These are phyloP conservation scores for Phataginus tetradactyla DNA, from an alignment of 2,797 vertebrate species.

Conservation along the genomic window DNA sequence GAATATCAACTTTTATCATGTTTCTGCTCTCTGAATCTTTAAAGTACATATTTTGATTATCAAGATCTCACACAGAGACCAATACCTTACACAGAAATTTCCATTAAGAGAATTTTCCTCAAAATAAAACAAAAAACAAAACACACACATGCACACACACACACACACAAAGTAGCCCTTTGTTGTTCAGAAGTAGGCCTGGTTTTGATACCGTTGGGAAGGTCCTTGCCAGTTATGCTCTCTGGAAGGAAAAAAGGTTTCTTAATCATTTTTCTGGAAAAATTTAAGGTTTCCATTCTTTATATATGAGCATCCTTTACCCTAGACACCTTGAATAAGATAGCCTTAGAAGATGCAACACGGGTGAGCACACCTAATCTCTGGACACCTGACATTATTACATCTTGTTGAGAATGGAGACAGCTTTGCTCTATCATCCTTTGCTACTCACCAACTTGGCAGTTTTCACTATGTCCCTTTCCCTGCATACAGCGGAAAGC, in stretches of 20 bases:
- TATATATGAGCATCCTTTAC: background rate
- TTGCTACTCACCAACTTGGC: background rate
- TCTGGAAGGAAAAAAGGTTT: background rate
- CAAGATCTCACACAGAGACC: background rate
- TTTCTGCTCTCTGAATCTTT: background rate
- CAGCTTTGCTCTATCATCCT: background rate
- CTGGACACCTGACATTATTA: background rate
- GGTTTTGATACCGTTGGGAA: background rate
- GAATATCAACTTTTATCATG: background rate
- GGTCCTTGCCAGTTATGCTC: too few species aligned
- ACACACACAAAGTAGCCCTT: background rate
- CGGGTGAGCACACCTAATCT: background rate
- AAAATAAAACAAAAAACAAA: background rate
- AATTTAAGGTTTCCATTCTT: background rate
- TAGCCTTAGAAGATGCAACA: background rate
- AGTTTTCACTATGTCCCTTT: rapidly evolving
- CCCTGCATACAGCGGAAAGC: background rate
- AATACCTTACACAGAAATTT: background rate
- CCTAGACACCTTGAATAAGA: background rate
- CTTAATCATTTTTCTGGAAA: background rate
- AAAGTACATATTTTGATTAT: background rate
- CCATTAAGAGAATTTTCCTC: background rate
- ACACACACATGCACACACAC: background rate
- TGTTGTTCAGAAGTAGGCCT: background rate
- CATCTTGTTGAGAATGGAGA: rapidly evolving